phyloP scores from a whole-genome alignment of 2,113 vertebrate genomes.

The Grantiella picta region DNA sequence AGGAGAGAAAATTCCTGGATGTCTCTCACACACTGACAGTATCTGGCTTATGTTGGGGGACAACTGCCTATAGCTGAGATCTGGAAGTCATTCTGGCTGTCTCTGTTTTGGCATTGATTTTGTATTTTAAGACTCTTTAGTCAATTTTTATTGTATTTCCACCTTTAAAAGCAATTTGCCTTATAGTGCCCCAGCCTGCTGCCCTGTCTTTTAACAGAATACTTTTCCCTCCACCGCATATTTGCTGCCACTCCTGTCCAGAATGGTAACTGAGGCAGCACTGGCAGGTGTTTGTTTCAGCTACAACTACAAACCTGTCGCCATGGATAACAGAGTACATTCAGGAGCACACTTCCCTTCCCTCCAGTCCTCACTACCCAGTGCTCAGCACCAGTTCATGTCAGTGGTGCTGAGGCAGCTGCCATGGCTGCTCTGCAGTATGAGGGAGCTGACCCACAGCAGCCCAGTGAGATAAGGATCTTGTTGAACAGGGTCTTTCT shows the following conservation, averaged over 20 bases:
- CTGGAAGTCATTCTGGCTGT: conserved; percentile 52
- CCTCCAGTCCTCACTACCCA: background rate
- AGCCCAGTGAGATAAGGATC: background rate
- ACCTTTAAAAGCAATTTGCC: conserved; percentile 29
- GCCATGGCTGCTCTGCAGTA: background rate
- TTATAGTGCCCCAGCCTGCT: background rate
- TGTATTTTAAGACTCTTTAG: conserved; percentile 24
- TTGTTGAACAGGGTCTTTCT: background rate
- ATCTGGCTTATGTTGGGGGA: conserved; percentile 55
- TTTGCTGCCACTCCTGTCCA: background rate
- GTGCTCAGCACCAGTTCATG: background rate
- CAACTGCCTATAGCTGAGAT: conserved; percentile 38
- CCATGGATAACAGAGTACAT: background rate
- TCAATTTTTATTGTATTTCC: conserved; percentile 40
- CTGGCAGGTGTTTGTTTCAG: background rate
- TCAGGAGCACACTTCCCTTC: background rate
- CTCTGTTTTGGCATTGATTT: conserved; percentile 39
- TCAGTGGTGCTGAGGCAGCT: background rate
- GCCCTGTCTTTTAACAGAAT: background rate
- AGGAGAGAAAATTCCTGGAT: conserved; percentile 39
- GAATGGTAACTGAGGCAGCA: background rate
- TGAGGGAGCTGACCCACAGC: background rate
- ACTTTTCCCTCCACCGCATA: background rate
- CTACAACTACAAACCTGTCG: background rate
- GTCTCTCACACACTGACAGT: conserved; percentile 45